Evolutionary conservation across 2,113 vertebrate genomes (phyloP).

Genomic region (Vulpes lagopus): DNA sequence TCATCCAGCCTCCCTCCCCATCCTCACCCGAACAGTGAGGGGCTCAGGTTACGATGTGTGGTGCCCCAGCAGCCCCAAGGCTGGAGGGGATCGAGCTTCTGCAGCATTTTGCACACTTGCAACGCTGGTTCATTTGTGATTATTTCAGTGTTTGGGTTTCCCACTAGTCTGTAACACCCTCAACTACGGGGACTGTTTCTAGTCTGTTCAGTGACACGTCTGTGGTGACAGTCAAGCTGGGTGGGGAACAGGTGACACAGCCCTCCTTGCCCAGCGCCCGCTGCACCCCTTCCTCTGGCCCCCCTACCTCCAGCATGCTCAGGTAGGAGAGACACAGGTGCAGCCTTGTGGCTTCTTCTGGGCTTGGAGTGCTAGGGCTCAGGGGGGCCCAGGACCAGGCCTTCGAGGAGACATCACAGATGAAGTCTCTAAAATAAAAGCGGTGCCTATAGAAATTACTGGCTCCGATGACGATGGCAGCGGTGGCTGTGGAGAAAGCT

Average conservation of each 20-base stretch:
- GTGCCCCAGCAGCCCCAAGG: background rate
- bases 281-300: fast-evolving
- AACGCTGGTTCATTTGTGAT: fast-evolving
- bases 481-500: background rate
- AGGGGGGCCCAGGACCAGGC: fast-evolving
- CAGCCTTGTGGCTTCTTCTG: background rate
- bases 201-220: background rate
- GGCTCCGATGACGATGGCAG: background rate
- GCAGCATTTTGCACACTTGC: fast-evolving
- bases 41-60: background rate
- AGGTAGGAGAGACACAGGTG: background rate
- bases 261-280: fast-evolving
- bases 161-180: no score
- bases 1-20: background rate
- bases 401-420: background rate
- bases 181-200: background rate
- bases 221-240: background rate
- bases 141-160: background rate
- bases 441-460: fast-evolving
- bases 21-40: background rate
- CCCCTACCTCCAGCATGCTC: conserved; percentile 10
- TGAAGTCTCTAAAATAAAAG: fast-evolving
- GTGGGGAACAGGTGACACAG: background rate
- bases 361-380: background rate
- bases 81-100: background rate